Base-by-base conservation (phyloP, 2,797 vertebrate genomes). In the Leptatherina wallacei region DNA sequence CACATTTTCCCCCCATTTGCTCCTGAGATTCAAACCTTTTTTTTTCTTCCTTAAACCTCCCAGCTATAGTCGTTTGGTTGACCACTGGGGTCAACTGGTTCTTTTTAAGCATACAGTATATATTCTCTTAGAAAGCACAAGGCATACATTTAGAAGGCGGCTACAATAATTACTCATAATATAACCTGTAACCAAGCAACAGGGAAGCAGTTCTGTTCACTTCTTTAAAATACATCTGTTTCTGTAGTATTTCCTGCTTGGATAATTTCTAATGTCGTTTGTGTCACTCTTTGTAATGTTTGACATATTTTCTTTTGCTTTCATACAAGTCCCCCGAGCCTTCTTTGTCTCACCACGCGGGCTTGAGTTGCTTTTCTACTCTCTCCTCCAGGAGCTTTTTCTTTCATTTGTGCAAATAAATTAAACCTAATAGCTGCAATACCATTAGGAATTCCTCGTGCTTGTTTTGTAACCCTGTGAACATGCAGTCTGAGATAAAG, bases 391-490 rank as follows among this genome's bases (percentile, higher is more conserved):
- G 57, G 62, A 66, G 61, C 44, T 51, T 75, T 70, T 69, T 52
- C 51, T 52, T 61, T 74, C 61, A 73, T 87, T 84, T 72, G 40
- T 69, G 65, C 59, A 84, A 84, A 84, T 85, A 85, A 86, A 85
- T 84, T 85, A 79, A 85, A 80, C 47, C 44, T 81, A 85, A 88
- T 80, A 79, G 73, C 86, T 86, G 73, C 60, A 83, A 72, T 67
- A 77, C 78, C 80, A 82, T 82, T 47, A 84, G 75, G 73, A 77
- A 85, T 80, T 73, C 49, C 58, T 70, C 0, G 1, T 32, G 61
- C 27, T 58, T 75, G 49, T 22, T 54, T 59, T 71, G 42, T 57
- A 64, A 64, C 59, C 68, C 78, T 67, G 76, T 29, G 77, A 77
- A 75, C 78, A 81, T 65, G 49, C 75, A 65, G 54, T 69, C 55